Percentiles rank a stretch among this genome's conserved stretches.
Evolutionary conservation across 2,797 vertebrate species (phyloP).

Genomic region (Channallabes apus): DNA sequence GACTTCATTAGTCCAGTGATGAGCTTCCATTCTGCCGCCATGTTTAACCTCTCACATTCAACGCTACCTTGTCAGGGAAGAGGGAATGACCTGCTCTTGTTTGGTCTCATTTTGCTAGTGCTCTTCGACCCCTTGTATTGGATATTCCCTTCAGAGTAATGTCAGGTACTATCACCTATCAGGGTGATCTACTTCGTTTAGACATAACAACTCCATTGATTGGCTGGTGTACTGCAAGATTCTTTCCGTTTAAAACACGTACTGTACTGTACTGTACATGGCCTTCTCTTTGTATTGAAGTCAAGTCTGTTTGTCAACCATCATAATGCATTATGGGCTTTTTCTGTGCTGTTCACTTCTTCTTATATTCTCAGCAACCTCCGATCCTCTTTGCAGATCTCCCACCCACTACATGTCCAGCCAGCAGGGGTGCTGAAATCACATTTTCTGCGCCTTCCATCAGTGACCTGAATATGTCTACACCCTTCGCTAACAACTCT

Average conservation of each 20-base stretch:
- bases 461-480: conserved; percentile 70
- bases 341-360: conserved; percentile 28
- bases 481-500: conserved; percentile 56
- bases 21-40: conserved; percentile 38
- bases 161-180: conserved; percentile 1
- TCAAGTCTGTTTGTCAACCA: conserved; percentile 19
- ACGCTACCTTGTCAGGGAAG: not conserved
- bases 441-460: conserved; percentile 69
- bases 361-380: conserved; percentile 24
- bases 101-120: conserved; percentile 45
- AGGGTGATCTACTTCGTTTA: conserved; percentile 14
- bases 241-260: conserved; percentile 2
- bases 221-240: not conserved
- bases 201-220: not conserved
- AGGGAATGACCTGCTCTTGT: conserved; percentile 28
- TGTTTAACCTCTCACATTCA: conserved; percentile 59
- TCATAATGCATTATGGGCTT: conserved; percentile 12
- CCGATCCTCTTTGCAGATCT: conserved; percentile 60
- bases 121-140: conserved; percentile 31
- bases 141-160: conserved; percentile 20
- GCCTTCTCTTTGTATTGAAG: conserved; percentile 13
- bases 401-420: conserved; percentile 69
- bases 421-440: conserved; percentile 68
- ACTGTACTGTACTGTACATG: not conserved
- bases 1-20: conserved; percentile 57